Evolutionary conservation across 2,888 invertebrate genomes (phyloP), one percentile per base, ranked within the genome.

Genomic region (Plebejus argus): DNA sequence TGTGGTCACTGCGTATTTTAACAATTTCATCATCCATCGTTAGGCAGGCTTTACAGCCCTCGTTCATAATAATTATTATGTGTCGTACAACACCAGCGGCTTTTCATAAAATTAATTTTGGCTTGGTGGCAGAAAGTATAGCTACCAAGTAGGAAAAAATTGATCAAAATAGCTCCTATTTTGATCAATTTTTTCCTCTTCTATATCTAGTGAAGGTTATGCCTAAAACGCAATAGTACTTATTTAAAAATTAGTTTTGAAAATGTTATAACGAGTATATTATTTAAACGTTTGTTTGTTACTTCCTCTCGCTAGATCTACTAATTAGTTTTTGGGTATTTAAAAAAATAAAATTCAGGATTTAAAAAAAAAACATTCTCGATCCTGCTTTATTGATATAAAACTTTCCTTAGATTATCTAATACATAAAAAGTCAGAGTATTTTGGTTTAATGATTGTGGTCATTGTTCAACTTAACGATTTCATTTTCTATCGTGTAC

Each of bases 21-120:
- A 86, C 76, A 8, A 87, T 81, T 20, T 80, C 53, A 15, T 83
- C 80, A 49, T 80, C 83, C 3, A 82, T 70, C 0, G 87, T 87
- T 0, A 86, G 78, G 0, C 80, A 45, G 0, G 85, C 84, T 7
- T 78, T 76, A 71, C 85, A 85, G 0, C 81, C 81, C 7, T 77
- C 81, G 71, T 81, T 77, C 75, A 28, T 28, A 83, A n/a, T n/a
- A n/a, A n/a, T n/a, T n/a, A n/a, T n/a, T 81, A 72, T 86, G 86
- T 0, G 85, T 85, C 1, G 87, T 86, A 75, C 76, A 77, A 1
- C 35, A 53, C 76, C 76, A 77, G 12, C 76, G 33, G 53, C 53
- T 56, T 39, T 71, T 82, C 10, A 23, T 5, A 28, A 28, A 28
- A 0, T 79, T 78, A 0, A 15, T 56, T 0, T 28, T 71, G 0